Evolutionary conservation across 2,797 vertebrate genomes (phyloP).

Genomic region (Pithecia hirsuta): DNA sequence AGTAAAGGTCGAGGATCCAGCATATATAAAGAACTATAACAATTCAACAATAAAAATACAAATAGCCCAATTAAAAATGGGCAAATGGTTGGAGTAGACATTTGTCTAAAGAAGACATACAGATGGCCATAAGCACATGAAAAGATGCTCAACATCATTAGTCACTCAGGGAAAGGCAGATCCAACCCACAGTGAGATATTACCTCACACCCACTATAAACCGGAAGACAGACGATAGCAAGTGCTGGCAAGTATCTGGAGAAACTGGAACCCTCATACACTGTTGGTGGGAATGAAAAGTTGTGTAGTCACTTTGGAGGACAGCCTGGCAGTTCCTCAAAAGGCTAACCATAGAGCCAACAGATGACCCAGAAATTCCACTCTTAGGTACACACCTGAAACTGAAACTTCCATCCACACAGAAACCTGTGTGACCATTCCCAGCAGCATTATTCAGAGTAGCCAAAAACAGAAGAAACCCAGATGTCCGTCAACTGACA

Average conservation of each 20-base stretch:
- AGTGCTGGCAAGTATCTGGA: not conserved
- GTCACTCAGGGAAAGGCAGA: not conserved
- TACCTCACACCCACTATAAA: not conserved
- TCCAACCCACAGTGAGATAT: not conserved
- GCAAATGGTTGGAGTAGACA: not conserved
- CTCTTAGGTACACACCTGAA: not conserved
- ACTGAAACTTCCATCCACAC: not conserved
- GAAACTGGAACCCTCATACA: not conserved
- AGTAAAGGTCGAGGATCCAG: not conserved
- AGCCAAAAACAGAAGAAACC: not conserved
- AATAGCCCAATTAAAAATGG: not conserved
- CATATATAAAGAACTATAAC: not conserved
- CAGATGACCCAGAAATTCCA: not conserved
- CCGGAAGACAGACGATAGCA: not conserved
- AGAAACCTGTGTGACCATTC: not conserved
- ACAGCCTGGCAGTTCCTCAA: not conserved
- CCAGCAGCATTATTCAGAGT: not conserved
- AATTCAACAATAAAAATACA: not conserved
- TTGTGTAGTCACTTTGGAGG: not conserved
- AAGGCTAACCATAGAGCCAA: not conserved
- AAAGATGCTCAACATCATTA: not conserved
- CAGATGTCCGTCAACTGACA: not conserved
- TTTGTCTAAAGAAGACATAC: not conserved
- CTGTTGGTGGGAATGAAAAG: not conserved
- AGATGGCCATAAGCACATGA: not conserved